phyloP scores from a whole-genome alignment of 2,797 vertebrate genomes.

The Todus mexicanus region DNA sequence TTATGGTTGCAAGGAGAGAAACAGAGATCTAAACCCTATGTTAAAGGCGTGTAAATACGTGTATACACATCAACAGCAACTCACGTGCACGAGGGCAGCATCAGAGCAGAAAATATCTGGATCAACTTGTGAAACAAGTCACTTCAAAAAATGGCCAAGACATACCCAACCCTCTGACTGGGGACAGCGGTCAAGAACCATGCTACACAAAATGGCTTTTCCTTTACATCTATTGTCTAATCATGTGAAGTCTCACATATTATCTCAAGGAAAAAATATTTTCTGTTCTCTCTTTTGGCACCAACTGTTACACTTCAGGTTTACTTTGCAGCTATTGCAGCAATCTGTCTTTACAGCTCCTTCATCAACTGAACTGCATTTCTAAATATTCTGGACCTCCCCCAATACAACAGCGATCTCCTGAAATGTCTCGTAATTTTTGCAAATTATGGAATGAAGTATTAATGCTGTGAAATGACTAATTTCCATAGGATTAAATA shows the following conservation, averaged over 20 bases:
- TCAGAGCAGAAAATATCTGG: not conserved
- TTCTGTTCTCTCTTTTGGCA: not conserved
- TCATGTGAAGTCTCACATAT: not conserved
- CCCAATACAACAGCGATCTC: not conserved
- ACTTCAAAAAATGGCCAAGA: not conserved
- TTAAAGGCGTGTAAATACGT: not conserved
- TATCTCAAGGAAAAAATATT: not conserved
- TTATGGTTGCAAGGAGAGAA: not conserved
- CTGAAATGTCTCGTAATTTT: not conserved
- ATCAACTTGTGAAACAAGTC: not conserved
- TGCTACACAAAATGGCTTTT: not conserved
- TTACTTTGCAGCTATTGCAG: not conserved
- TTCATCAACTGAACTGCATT: not conserved
- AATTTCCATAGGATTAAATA: not conserved
- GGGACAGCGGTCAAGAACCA: not conserved
- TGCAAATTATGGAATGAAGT: not conserved
- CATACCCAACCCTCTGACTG: not conserved
- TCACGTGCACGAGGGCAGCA: not conserved
- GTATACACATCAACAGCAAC: not conserved
- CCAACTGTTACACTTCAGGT: not conserved
- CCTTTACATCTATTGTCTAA: not conserved
- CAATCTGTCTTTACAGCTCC: not conserved
- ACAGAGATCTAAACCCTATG: not conserved
- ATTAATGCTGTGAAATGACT: slow-evolving; percentile 10
- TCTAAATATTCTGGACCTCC: not conserved